Percentiles rank a stretch among this genome's conserved stretches.
Evolutionary conservation across 1,140 invertebrate genomes (phyloP).

Genomic region (Drosophila biarmipes): DNA sequence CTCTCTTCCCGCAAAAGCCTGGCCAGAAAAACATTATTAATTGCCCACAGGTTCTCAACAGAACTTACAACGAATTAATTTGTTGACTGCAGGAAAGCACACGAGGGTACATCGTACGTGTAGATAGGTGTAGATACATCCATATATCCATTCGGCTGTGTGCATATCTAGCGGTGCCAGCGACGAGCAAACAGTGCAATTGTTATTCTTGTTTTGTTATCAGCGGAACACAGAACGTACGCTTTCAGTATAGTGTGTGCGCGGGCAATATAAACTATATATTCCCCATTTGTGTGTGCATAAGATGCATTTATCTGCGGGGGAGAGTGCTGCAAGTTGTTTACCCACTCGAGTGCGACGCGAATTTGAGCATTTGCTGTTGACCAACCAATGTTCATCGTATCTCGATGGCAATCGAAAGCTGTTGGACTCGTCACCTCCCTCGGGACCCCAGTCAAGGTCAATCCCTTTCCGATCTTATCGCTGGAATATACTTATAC

Average conservation of each 20-base stretch:
- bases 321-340: constrained; percentile 19
- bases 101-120: constrained; percentile 13
- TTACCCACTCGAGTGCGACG: constrained; percentile 54
- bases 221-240: constrained; percentile 26
- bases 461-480: constrained; percentile 3
- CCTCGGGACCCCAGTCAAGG: constrained; percentile 21
- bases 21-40: constrained; percentile 33
- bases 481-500: neutral
- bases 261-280: constrained; percentile 50
- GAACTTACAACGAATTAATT: constrained; percentile 46
- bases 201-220: constrained; percentile 48
- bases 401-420: constrained; percentile 24
- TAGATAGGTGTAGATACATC: neutral
- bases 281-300: constrained; percentile 41
- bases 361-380: constrained; percentile 39
- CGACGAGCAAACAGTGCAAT: constrained; percentile 40
- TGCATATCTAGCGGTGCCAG: constrained; percentile 39
- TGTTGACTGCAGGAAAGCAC: constrained; percentile 39
- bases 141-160: constrained; percentile 15
- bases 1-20: neutral
- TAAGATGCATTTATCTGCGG: constrained; percentile 17
- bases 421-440: constrained; percentile 22
- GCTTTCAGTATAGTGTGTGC: constrained; percentile 31
- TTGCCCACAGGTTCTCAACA: constrained; percentile 30
- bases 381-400: constrained; percentile 42